Evolutionary conservation across 2,888 invertebrate species (phyloP).

Genomic region (Spicauda simplicius): DNA sequence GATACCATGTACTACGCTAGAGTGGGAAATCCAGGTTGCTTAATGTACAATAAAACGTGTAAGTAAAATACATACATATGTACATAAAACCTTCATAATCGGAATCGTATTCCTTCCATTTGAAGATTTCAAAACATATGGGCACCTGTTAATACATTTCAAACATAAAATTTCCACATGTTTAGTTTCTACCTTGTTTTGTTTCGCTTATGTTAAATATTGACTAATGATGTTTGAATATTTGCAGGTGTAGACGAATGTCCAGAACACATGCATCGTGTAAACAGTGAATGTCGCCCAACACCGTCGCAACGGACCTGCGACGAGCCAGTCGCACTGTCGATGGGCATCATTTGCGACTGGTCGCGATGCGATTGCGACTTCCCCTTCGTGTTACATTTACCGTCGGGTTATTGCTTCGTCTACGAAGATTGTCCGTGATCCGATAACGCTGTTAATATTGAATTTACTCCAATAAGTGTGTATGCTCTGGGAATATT

Average conservation of each 20-base stretch:
- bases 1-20: slow-evolving; percentile 57
- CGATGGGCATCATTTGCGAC: slow-evolving; percentile 71
- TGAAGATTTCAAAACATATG: too few species aligned
- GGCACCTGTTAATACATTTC: too few species aligned
- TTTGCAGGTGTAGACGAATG: slow-evolving; percentile 66
- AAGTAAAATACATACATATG: slow-evolving; percentile 55
- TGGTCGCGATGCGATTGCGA: slow-evolving; percentile 79
- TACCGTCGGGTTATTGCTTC: slow-evolving; percentile 73
- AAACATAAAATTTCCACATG: too few species aligned
- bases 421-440: slow-evolving; percentile 71
- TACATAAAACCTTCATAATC: too few species aligned
- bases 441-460: slow-evolving; percentile 36
- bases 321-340: slow-evolving; percentile 70
- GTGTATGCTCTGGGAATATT: background rate
- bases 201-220: background rate
- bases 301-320: slow-evolving; percentile 74
- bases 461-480: slow-evolving; percentile 21
- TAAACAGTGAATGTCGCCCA: slow-evolving; percentile 71
- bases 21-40: slow-evolving; percentile 60
- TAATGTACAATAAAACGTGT: slow-evolving; percentile 69
- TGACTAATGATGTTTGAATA: slow-evolving; percentile 3
- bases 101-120: too few species aligned
- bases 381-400: slow-evolving; percentile 72
- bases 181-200: too few species aligned
- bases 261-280: slow-evolving; percentile 71